These are phyloP conservation scores for Drosophila prolongata DNA, from an alignment of 2,888 invertebrate species.

Conservation along the genomic window DNA sequence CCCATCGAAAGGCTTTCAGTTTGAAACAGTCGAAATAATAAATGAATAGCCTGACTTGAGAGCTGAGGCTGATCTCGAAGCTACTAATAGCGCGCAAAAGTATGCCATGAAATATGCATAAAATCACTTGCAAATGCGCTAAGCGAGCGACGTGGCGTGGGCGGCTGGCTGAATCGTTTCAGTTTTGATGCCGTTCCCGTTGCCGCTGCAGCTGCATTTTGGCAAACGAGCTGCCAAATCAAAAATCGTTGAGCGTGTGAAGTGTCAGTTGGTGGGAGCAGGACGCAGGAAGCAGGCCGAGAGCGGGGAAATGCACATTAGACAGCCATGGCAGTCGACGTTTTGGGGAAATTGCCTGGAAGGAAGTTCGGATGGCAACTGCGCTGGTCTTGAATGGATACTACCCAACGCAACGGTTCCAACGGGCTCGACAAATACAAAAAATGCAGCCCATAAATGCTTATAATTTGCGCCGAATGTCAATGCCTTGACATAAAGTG, in stretches of 20 bases:
- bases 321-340: slow-evolving; percentile 36
- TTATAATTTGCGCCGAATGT: no score
- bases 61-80: slow-evolving; percentile 13
- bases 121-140: slow-evolving; percentile 51
- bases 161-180: slow-evolving; percentile 18
- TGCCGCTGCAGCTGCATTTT: slow-evolving; percentile 38
- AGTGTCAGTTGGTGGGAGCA: slow-evolving; percentile 43
- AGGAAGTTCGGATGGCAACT: slow-evolving; percentile 16
- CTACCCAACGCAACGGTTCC: no score
- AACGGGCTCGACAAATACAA: neutral
- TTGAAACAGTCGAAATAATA: slow-evolving; percentile 32
- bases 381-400: slow-evolving; percentile 2
- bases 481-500: no score
- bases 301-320: slow-evolving; percentile 35
- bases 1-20: slow-evolving; percentile 31
- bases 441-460: slow-evolving; percentile 23
- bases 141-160: slow-evolving; percentile 36
- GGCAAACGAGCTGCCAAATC: slow-evolving; percentile 69
- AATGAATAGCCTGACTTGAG: slow-evolving; percentile 13
- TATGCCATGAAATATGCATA: slow-evolving; percentile 64
- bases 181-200: slow-evolving; percentile 9
- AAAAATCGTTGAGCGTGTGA: slow-evolving; percentile 58
- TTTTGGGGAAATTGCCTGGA: slow-evolving; percentile 37
- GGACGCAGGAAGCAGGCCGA: slow-evolving; percentile 10
- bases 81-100: slow-evolving; percentile 42